These are phyloP conservation scores for Anarhynchus alexandrinus DNA, from an alignment of 2,113 vertebrate species.

Conservation along the genomic window DNA sequence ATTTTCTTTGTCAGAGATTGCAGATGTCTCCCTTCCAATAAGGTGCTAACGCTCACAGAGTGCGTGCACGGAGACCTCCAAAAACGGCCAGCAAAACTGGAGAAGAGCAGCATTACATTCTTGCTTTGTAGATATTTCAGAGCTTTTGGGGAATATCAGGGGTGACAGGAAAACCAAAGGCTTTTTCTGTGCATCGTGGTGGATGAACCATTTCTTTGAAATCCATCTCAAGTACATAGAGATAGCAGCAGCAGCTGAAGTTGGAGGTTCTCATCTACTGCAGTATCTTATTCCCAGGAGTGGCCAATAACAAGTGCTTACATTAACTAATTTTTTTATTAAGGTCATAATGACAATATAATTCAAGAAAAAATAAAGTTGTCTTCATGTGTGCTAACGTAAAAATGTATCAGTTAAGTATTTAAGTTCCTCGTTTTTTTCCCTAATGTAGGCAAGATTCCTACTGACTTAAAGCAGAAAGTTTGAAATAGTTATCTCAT, in stretches of 20 bases:
- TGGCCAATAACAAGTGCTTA: background rate
- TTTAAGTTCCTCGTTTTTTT: background rate
- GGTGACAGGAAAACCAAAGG: background rate
- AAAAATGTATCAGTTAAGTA: background rate
- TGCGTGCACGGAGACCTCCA: background rate
- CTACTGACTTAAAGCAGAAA: background rate
- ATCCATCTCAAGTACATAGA: background rate
- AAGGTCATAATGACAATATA: background rate
- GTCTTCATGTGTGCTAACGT: background rate
- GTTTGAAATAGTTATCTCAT: background rate
- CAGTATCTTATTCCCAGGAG: background rate
- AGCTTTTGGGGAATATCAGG: background rate
- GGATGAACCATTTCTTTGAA: background rate
- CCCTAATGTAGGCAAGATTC: background rate
- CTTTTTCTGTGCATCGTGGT: background rate
- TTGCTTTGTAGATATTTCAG: background rate
- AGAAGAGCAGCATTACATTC: background rate
- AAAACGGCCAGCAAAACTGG: background rate
- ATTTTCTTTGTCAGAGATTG: background rate
- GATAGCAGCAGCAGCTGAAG: background rate
- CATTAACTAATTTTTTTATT: background rate
- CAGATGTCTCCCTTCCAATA: background rate
- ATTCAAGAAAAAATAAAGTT: background rate
- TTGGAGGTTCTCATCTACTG: background rate
- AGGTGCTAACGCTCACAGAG: background rate